Evolutionary conservation across 2,888 invertebrate species (phyloP).

Genomic region (Nasonovia ribisnigri): DNA sequence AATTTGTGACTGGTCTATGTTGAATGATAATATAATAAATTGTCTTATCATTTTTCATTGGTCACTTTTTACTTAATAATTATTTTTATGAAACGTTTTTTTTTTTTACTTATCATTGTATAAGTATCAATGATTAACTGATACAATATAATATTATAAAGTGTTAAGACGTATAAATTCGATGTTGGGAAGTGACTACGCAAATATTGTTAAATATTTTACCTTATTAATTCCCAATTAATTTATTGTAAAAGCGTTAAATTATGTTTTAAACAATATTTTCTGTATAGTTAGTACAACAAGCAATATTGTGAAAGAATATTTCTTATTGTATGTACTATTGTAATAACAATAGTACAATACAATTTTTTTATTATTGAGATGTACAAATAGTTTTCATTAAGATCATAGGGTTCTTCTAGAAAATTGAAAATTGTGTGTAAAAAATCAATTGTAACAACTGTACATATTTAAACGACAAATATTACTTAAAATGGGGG

Average conservation of each 20-base stretch:
- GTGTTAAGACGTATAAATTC: not conserved
- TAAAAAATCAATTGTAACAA: not conserved
- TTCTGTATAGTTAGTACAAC: not conserved
- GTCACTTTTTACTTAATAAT: not conserved
- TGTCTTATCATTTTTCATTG: not conserved
- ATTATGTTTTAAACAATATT: not conserved
- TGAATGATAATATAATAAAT: not conserved
- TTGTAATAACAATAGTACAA: not conserved
- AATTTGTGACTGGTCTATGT: not conserved
- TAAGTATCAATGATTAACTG: not conserved
- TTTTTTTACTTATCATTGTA: not conserved
- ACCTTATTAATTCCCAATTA: not conserved
- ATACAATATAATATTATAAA: not conserved
- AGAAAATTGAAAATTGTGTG: not conserved
- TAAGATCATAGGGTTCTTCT: not conserved
- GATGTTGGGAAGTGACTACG: not conserved
- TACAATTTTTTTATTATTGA: conserved; percentile 12
- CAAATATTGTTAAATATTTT: not conserved
- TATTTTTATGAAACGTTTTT: not conserved
- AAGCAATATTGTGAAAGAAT: not conserved
- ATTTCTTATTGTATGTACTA: not conserved
- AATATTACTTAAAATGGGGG: not conserved
- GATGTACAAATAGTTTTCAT: not conserved
- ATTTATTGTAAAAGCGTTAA: not conserved
- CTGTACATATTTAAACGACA: not conserved